Base-by-base conservation (phyloP, 1,140 invertebrate genomes). In the Drosophila hydei region DNA sequence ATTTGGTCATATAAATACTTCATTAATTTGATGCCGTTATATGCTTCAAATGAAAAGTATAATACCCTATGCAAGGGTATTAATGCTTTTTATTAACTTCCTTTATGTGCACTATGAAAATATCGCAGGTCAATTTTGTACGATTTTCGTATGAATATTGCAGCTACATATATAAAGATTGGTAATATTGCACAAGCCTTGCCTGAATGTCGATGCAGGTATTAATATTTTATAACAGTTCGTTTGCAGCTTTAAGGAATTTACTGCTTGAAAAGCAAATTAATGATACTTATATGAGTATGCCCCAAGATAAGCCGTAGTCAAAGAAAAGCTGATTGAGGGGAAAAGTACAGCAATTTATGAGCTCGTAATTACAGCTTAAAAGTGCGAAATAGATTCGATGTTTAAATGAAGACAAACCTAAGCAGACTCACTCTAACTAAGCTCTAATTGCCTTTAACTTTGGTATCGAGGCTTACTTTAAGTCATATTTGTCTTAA, bases 401-500 rank as follows among this genome's bases (percentile, higher is more conserved):
- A 21, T 38, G 16, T 33, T 18, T 1, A 40, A 33, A 33, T 33
- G 30, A 33, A 11, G 30, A 8, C 1, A 3, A 33, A 11, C 12
- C 9, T 3, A 33, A 36, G 27, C 58, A 36, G 18, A 11, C 9
- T 40, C 8, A n/a, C 14, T 36, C 14, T 21, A 6, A 38, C 36
- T 14, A 3, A 25, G 18, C 14, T 25, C 14, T 27, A 30, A 3
- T 2, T 33, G 14, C 5, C 11, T 7, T 18, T 18, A 36, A 27
- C 11, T 11, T 9, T 14, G 2, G 21, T 12, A 21, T 1, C 33
- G 6, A 19, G 11, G 7, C 47, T 5, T 62, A 62, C 60, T 40
- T 33, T 60, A 77, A 61, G 51, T 80, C 54, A 27, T 62, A 63
- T 42, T 30, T 48, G 50, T 52, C 71, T 79, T 64, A 71, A 79